Base-by-base conservation (phyloP, 2,888 invertebrate species). In the Eupithecia dodoneata region DNA sequence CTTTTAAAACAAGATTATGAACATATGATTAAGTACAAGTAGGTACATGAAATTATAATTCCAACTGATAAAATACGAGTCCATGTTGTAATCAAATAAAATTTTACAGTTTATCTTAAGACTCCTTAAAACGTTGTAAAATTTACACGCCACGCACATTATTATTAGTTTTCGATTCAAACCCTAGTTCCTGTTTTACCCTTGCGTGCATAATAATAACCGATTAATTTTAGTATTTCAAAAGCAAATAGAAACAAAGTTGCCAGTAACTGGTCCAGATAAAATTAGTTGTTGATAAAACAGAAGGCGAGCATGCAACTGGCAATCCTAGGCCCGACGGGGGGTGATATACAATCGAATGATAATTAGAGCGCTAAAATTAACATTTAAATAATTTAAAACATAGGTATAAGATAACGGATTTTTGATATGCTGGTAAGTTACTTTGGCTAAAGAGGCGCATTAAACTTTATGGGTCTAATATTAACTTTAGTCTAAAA, bases 261-360 rank as follows among this genome's bases (percentile, higher is more conserved):
- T 77, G 77, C 72, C 67, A 65, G 66, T 71, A 73, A 72, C 70
- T 76, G 79, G 73, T 76, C 76, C 47, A 59, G 79, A 76, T 79
- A 76, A 80, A 77, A 76, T 80, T 76, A 80, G 73, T 73, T 81
- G 73, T 73, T 76, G 74, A 76, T 70, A 72, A 79, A 81, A 82
- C 80, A 82, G 76, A 76, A 77, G 71, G 71, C 71, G 69, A 79
- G 72, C 76, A 82, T 81, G 80, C 77, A 79, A 85, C 76, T 70
- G 69, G 77, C 81, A 85, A 83, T 81, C 77, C 78, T 55, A 71
- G 70, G 72, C 83, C 77, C 86, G 71, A 49, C 81, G 78, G 83
- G 83, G 77, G 65, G 79, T 73, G 75, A 59, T 79, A 76, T 71
- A 73, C 71, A 80, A 79, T 80, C 72, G 45, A 74, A 77, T 45